Base-by-base conservation (phyloP, 2,113 vertebrate genomes). In the Myanophis thanlyinensis region DNA sequence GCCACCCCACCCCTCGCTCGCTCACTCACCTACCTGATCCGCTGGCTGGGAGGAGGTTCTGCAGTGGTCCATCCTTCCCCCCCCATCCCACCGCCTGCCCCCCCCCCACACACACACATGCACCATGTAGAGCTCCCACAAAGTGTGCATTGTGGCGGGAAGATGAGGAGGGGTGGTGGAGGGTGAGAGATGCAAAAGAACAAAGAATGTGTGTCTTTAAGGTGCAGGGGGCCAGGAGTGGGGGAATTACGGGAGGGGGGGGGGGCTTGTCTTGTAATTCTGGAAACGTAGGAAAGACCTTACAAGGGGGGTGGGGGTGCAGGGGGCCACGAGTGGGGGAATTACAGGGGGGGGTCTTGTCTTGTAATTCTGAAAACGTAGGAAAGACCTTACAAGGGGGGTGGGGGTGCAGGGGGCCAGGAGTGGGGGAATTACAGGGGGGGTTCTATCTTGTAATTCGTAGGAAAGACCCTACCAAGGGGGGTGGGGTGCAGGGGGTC, bases 21-120 rank as follows among this genome's bases (percentile, higher is more conserved):
- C n/a, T n/a, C n/a, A 40, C 40, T 85, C 44, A 91, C 92, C 89
- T 91, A 91, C 92, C 92, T 91, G 92, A 53, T 93, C 85, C 85
- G 11, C 7, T 3, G 8, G 11, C 7, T 3, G 8, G 87, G 49
- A n/a, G 40, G 59, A 67, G n/a, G 73, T 40, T 15, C 5, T 49
- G 87, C 40, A 1, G 40, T 3, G 87, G 35, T 89, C 87, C 87
- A 35, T 73, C 80, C 87, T 53, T 2, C 3, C 35, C 47, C 11
- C 11, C 30, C n/a, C n/a, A n/a, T n/a, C n/a, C n/a, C n/a, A n/a
- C n/a, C n/a, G n/a, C n/a, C n/a, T n/a, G n/a, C n/a, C n/a, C 40
- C 80, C 15, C 5, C 91, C 46, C 5, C 51, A 18, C 51, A 23
- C 5, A 54, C 53, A 54, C 6, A 54, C 53, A 54, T 2, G 23